Percentiles rank a stretch among this genome's conserved stretches.
Evolutionary conservation across 2,113 vertebrate species (phyloP).

Genomic region (Elaphurus davidianus): DNA sequence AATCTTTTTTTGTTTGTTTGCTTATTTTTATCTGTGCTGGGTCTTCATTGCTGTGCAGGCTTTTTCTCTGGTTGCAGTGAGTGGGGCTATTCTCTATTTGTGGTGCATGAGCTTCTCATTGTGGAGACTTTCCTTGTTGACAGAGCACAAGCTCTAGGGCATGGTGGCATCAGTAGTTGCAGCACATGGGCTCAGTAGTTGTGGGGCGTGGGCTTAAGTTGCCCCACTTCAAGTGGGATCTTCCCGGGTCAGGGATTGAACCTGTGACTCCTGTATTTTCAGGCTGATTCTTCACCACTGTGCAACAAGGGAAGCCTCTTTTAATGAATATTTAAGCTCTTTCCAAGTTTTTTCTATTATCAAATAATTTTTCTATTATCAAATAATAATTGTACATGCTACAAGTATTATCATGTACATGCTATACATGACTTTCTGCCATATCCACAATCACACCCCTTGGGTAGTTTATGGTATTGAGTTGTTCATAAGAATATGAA

Average conservation of each 20-base stretch:
- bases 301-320: not conserved
- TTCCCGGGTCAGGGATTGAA: accelerated
- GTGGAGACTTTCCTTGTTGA: not conserved
- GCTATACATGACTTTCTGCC: not conserved
- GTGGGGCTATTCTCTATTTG: not conserved
- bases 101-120: not conserved
- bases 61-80: not conserved
- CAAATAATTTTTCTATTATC: not conserved
- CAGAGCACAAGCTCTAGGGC: not conserved
- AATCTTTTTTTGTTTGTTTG: not conserved
- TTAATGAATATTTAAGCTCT: not conserved
- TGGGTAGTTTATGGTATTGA: not conserved
- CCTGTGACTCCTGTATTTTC: not conserved
- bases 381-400: not conserved
- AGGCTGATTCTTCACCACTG: not conserved
- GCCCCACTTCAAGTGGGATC: not conserved
- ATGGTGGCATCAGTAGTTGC: not conserved
- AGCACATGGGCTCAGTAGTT: not conserved
- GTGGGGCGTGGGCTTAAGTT: accelerated
- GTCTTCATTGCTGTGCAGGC: not conserved
- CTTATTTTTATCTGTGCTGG: not conserved
- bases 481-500: not conserved
- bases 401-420: not conserved
- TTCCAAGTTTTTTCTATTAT: not conserved
- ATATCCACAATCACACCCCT: not conserved